Base-by-base conservation (phyloP, 2,888 invertebrate species). In the Geophilus truncorum region DNA sequence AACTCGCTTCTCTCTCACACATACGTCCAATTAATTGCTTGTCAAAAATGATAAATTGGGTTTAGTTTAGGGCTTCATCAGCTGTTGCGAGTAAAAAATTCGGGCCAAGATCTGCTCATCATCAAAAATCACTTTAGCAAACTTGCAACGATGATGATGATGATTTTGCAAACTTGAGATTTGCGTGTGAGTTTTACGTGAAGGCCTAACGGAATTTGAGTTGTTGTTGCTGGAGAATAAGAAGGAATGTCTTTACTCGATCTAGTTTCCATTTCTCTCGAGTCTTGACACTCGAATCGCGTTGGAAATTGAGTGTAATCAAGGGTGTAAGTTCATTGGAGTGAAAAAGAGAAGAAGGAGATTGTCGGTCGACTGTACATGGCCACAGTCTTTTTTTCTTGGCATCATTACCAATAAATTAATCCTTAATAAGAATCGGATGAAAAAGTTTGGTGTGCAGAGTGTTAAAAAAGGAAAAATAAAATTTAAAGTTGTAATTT, bases 1-100 rank as follows among this genome's bases (percentile, higher is more conserved):
- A 51, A 51, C 51, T 18, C 21, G 51, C 51, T 51, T 51, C 18
- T 51, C 51, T 32, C 32, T 32, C 32, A 32, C 51, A 18, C 51
- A 18, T 40, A 1, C 40, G 18, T 3, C 70, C 28, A 70, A 70
- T 70, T 70, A 70, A 70, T 70, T 70, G 70, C 70, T 70, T 70
- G 70, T 70, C 70, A 70, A 70, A 28, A 70, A 70, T 70, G 70
- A 70, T 70, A 28, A 70, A 70, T 70, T 70, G 28, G 70, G 70
- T 70, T 70, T 70, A 70, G 70, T 70, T 70, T 70, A 70, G 70
- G 70, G 70, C 70, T 70, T 70, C 70, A 70, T 70, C 70, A 70
- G 70, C 70, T 70, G 70, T 70, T 70, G 10, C 70, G 28, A 10
- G 12, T 10, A 28, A 70, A 28, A 28, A 70, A 25, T 10, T 25